Base-by-base conservation (phyloP, 2,113 vertebrate species). In the Nerophis lumbriciformis region DNA sequence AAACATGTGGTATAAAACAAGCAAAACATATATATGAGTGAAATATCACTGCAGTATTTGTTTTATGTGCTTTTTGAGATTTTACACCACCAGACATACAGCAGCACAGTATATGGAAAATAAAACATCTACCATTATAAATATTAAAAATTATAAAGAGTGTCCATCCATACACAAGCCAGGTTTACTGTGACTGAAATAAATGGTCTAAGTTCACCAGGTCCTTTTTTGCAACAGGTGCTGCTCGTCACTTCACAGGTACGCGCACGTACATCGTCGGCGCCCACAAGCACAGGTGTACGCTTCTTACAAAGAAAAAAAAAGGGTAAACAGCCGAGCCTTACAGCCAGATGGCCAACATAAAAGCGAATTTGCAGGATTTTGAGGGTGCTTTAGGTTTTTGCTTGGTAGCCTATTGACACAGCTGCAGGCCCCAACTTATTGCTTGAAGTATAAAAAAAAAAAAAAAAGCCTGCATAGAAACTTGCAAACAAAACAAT, bases 341-440 rank as follows among this genome's bases (percentile, higher is more conserved):
- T 71, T 80, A 76, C 67, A 71, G 72, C 78, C 76, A 68, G 72
- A 48, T 78, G 71, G 78, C 64, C 61, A 14, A 84, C 80, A 85
- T 83, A 72, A 86, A 89, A 87, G 85, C 53, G 61, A 38, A 37
- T 72, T 68, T 65, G 72, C 65, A 73, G 49, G 48, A 59, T 83
- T 83, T 76, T 74, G 64, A 72, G 65, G 66, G 73, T 67, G 72
- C 83, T 80, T 87, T 82, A 70, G 84, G 72, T 75, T 73, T 75
- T 73, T 66, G 69, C 72, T 68, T 8, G 49, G 71, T 86, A 66
- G 77, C 75, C 73, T 90, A 86, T 90, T 90, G 88, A 89, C 86
- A 88, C 88, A 90, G 89, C 88, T 90, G 88, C 83, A 61, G 68
- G 81, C 85, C 83, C 81, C 77, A 87, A 87, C 87, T 75, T 85